Conservation (phyloP, 2,113 vertebrate genomes). For the Tachysurus fulvidraco region DNA sequence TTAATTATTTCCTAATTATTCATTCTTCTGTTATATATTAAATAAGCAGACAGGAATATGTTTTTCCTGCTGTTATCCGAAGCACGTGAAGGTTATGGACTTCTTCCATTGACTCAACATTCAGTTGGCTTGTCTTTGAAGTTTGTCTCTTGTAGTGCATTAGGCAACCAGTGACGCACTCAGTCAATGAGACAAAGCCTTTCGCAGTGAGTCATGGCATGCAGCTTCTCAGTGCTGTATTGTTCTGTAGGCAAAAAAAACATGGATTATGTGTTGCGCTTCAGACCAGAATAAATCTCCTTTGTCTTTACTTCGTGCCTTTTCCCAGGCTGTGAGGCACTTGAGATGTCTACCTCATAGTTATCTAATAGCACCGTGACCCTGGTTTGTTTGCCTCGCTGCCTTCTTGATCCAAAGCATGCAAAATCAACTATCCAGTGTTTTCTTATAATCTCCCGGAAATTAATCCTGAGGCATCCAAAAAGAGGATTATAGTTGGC, state of each 20-base stretch:
- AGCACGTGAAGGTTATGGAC: not conserved
- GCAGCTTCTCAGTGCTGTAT: constrained; percentile 34
- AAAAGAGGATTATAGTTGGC: constrained; percentile 48
- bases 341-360: constrained; percentile 35
- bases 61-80: not conserved
- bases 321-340: constrained; percentile 14
- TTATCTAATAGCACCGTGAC: constrained; percentile 37
- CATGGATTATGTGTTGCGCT: constrained; percentile 28
- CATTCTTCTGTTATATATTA: not conserved
- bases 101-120: constrained; percentile 8
- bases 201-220: constrained; percentile 43
- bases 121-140: constrained; percentile 47
- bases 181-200: constrained; percentile 39
- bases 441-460: constrained; percentile 44
- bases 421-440: constrained; percentile 33
- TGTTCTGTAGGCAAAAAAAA: constrained; percentile 34
- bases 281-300: constrained; percentile 46
- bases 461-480: constrained; percentile 35
- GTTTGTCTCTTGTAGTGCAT: constrained; percentile 40
- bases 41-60: not conserved
- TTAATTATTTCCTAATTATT: not conserved
- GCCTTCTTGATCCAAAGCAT: constrained; percentile 41
- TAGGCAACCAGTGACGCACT: constrained; percentile 47
- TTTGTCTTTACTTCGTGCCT: constrained; percentile 35
- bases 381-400: constrained; percentile 28